Evolutionary conservation across 2,113 vertebrate species (phyloP).

Genomic region (Pelodiscus sinensis): DNA sequence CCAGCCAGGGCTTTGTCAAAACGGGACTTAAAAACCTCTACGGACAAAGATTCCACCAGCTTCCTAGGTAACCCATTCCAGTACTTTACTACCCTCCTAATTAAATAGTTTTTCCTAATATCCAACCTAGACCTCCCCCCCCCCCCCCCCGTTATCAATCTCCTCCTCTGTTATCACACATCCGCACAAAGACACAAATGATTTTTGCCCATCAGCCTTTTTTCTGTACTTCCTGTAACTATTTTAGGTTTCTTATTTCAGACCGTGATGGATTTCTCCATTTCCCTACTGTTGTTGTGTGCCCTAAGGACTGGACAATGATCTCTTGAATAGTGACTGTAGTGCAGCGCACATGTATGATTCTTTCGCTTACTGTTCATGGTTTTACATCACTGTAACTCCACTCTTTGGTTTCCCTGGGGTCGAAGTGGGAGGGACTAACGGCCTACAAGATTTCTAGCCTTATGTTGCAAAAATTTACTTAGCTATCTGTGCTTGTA

Average conservation of each 20-base stretch:
- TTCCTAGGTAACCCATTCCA: too few species aligned
- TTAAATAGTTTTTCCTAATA: too few species aligned
- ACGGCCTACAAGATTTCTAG: not conserved
- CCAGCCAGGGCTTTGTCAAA: too few species aligned
- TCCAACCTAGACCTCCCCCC: too few species aligned
- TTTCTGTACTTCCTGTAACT: constrained; percentile 31
- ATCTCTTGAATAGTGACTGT: not conserved
- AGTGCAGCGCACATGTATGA: not conserved
- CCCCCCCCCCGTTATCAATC: not conserved
- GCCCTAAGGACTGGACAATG: not conserved
- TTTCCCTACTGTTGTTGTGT: constrained; percentile 41
- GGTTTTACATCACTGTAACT: not conserved
- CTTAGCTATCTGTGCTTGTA: constrained; percentile 20
- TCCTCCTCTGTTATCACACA: constrained; percentile 28
- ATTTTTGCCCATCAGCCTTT: constrained; percentile 31
- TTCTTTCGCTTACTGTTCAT: not conserved
- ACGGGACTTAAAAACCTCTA: too few species aligned
- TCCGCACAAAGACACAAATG: constrained; percentile 19
- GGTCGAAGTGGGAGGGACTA: not conserved
- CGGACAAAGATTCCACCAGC: too few species aligned
- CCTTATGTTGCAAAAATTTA: constrained; percentile 26
- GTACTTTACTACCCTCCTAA: too few species aligned
- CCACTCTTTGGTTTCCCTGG: not conserved
- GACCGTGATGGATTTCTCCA: constrained; percentile 14
- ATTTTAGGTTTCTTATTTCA: constrained; percentile 37